Evolutionary conservation across 2,113 vertebrate genomes (phyloP).

Genomic region (Urocynchramus pylzowi): DNA sequence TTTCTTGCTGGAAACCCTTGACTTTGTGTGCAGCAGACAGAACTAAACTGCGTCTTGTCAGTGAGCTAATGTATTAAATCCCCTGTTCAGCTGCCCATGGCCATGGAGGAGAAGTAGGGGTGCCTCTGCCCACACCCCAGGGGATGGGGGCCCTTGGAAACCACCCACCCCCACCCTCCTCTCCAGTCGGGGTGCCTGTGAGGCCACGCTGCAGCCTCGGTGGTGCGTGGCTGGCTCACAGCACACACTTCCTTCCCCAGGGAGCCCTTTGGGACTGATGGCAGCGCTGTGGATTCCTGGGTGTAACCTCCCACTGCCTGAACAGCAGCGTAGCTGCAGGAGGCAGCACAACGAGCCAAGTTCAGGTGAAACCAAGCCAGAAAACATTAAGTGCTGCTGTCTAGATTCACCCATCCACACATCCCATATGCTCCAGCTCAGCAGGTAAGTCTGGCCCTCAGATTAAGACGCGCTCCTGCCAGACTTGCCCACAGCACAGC

Average conservation of each 20-base stretch:
- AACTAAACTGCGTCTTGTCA: background rate
- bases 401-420: background rate
- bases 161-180: accelerated
- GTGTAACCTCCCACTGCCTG: background rate
- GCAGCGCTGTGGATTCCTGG: background rate
- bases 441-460: background rate
- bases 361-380: background rate
- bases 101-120: background rate
- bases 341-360: background rate
- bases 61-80: background rate
- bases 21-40: background rate
- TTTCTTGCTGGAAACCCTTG: background rate
- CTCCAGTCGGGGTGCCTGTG: background rate
- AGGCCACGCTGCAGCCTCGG: accelerated
- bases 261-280: background rate
- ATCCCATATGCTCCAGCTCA: background rate
- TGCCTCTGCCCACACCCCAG: accelerated
- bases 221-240: background rate
- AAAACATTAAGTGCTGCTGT: background rate
- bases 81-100: background rate
- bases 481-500: background rate
- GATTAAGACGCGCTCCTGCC: background rate
- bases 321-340: background rate
- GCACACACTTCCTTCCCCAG: background rate
- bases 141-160: background rate